Base-by-base conservation (phyloP, 1,140 invertebrate genomes). In the Dendrolimus punctatus region DNA sequence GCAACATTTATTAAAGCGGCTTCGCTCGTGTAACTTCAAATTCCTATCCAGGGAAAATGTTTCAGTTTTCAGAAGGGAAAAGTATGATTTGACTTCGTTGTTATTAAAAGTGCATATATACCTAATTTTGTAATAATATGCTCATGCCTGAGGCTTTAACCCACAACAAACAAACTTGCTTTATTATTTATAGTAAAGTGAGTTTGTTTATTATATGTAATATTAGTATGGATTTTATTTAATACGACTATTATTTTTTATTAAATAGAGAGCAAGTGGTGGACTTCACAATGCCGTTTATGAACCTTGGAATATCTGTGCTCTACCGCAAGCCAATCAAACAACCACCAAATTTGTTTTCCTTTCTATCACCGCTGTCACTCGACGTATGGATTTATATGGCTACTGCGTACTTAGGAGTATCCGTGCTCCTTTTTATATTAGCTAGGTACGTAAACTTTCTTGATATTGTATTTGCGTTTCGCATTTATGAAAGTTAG, bases 341-440 rank as follows among this genome's bases (percentile, higher is more conserved):
- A 71, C 95, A 98, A 76, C 93, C 95, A 2, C 95, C 95, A 1
- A 96, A 96, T 87, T 87, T 98, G 53, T 96, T 98, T 87, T 97
- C 95, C 0, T 98, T 98, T 78, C 88, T 98, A 51, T 96, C 95
- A n/a, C 97, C 97, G 0, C 87, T 99, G 3, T 97, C 96, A 7
- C 83, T 97, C 40, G 95, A 96, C 68, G 97, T 99, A 48, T 99
- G 97, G 97, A 95, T 98, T 65, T 98, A 97, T 85, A 98, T 98
- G 94, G 94, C 94, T 1, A 95, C 95, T 2, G 96, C 96, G 40
- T 98, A 98, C 79, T 88, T 98, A 46, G 95, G 95, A 6, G 96
- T 98, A 4, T 98, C 96, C 0, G 92, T 97, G 10, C 88, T 98
- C n/a, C 91, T 98, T 6, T 98, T 97, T 76, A 94, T 98, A 63